Percentiles rank a stretch among this genome's conserved stretches.
Evolutionary conservation across 1,140 invertebrate species (phyloP).

Genomic region (Dendroctonus valens): DNA sequence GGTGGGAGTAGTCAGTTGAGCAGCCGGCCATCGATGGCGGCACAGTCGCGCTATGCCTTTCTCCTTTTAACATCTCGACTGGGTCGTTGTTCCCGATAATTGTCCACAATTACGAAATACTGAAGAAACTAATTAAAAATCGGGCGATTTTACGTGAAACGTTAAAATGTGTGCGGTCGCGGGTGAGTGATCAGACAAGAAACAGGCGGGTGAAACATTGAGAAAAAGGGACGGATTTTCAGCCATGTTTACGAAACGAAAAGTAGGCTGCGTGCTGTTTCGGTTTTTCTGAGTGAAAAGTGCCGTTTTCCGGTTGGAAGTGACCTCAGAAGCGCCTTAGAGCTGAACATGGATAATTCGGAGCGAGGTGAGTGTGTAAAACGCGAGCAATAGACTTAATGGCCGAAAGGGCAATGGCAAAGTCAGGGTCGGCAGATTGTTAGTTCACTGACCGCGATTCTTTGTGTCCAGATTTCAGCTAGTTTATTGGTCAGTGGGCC

Average conservation of each 20-base stretch:
- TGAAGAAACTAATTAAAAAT: conserved; percentile 10
- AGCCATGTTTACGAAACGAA: conserved; percentile 49
- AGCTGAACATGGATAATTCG: conserved; percentile 37
- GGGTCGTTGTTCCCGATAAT: conserved; percentile 6
- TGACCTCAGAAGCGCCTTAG: neutral
- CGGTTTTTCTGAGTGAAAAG: conserved; percentile 42
- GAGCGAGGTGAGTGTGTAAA: conserved; percentile 40
- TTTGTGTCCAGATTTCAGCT: conserved; percentile 15
- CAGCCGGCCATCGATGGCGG: too few relatives aligned
- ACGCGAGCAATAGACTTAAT: neutral
- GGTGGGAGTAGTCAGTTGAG: too few relatives aligned
- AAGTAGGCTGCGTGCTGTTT: conserved; percentile 48
- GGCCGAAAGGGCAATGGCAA: conserved; percentile 49
- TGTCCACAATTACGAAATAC: conserved; percentile 28
- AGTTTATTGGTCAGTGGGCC: too few relatives aligned
- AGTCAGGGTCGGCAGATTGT: conserved; percentile 51
- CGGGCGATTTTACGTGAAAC: conserved; percentile 10
- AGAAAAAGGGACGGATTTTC: conserved; percentile 34
- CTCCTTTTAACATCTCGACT: too few relatives aligned
- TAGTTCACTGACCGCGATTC: conserved; percentile 52
- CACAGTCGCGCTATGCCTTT: too few relatives aligned
- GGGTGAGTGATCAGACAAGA: conserved; percentile 4
- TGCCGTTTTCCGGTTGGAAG: conserved; percentile 28
- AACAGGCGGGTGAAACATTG: conserved; percentile 1
- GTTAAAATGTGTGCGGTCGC: conserved; percentile 5